Evolutionary conservation across 2,888 invertebrate species (phyloP), one percentile per base, ranked within the genome.

Genomic region (Drosophila eohydei): DNA sequence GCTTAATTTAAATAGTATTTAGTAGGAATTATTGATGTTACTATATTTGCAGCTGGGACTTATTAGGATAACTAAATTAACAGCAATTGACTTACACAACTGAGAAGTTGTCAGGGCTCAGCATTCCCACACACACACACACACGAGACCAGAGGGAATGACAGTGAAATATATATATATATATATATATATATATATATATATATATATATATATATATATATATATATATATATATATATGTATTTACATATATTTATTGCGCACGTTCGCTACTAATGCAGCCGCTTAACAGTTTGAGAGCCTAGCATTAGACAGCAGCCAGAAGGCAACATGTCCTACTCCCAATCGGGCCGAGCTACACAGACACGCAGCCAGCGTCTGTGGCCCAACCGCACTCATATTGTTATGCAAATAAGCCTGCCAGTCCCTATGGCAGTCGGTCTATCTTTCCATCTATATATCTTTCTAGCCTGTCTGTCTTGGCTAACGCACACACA

Each of bases 381-480:
- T 68, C 60, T 55, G 44, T 56, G 57, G 60, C 58, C 54, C 54
- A 55, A 62, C 74, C 62, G 41, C 66, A 73, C 30, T 48, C 85
- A 79, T 74, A 84, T 81, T 80, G 82, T 81, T 84, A 83, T 87
- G 83, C 88, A 87, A 83, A 83, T 83, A 84, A 87, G 82, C 73
- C 63, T 62, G 70, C 60, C 65, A 54, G 40, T 58, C 36, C 40
- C 58, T 40, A 11, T 64, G 59, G 60, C 58, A 76, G 66, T 50
- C 46, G 12, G 57, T 46, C 55, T 66, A 32, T 56, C 51, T 50
- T 36, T 36, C 61, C 57, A 46, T 57, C 57, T 64, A 51, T 50
- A 38, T 57, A 62, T 66, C 67, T 66, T 38, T 26, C 74, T 74
- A 50, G 51, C 56, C 62, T 69, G 60, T 65, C 58, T 70, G 59